Conservation (phyloP, 2,797 vertebrate genomes). For the Saguinus oedipus region DNA sequence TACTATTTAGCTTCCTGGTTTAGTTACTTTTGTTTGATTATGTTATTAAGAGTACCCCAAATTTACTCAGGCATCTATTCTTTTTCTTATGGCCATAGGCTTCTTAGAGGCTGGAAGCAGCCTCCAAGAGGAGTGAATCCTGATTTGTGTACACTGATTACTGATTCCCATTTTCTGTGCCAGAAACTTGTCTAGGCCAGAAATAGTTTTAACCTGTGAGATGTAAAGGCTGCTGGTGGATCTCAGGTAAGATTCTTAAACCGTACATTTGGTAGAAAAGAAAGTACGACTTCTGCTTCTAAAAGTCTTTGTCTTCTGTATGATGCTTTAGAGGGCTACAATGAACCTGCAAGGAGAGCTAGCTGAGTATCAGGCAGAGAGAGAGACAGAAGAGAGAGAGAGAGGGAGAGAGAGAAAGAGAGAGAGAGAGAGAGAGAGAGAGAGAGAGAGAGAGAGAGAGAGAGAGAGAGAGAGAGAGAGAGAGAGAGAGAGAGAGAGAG, state of each 20-base stretch:
- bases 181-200: neutral
- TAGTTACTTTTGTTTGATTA: neutral
- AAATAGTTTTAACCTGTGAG: neutral
- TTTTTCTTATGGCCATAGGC: neutral
- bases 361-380: neutral
- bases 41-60: neutral
- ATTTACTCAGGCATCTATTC: neutral
- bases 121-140: neutral
- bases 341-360: neutral
- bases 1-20: neutral
- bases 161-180: neutral
- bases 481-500: too few relatives aligned
- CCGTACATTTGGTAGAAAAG: neutral
- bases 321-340: neutral
- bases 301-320: neutral
- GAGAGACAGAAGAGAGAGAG: neutral
- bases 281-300: neutral
- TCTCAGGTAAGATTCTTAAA: neutral
- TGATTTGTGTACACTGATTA: neutral
- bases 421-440: neutral
- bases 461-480: neutral
- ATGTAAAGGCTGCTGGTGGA: neutral
- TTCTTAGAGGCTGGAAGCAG: neutral
- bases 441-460: too few relatives aligned
- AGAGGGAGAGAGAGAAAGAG: accelerated